Evolutionary conservation across 2,888 invertebrate species (phyloP).

Genomic region (Palloptera scutellata): DNA sequence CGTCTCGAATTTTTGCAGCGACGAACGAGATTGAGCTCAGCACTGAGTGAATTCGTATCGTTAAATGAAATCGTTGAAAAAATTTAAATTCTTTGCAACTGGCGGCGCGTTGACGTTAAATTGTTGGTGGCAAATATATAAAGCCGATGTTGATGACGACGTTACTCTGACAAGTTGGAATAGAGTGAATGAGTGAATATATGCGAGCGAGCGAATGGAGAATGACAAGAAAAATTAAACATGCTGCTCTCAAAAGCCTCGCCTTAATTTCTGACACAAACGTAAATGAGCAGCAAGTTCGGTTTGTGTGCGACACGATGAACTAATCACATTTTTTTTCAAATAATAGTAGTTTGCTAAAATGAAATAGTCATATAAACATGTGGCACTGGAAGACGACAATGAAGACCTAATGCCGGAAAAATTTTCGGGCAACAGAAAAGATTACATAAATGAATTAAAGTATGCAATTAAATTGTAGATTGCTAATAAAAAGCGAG

Average conservation of each 20-base stretch:
- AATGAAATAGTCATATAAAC: background rate
- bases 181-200: background rate
- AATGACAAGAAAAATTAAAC: slow-evolving; percentile 5
- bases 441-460: background rate
- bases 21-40: slow-evolving; percentile 39
- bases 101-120: background rate
- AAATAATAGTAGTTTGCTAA: background rate
- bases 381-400: background rate
- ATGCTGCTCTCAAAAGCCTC: slow-evolving; percentile 33
- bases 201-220: background rate
- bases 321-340: background rate
- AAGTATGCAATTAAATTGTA: no score
- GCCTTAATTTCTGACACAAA: slow-evolving; percentile 37
- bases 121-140: slow-evolving; percentile 32
- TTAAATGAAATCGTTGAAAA: slow-evolving; percentile 51
- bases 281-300: background rate
- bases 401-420: background rate
- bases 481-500: no score
- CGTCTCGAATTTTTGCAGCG: slow-evolving; percentile 44
- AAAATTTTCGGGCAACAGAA: background rate
- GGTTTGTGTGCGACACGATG: slow-evolving; percentile 13
- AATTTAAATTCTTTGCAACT: slow-evolving; percentile 36
- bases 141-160: slow-evolving; percentile 41
- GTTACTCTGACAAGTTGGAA: slow-evolving; percentile 2
- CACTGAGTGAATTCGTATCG: slow-evolving; percentile 48